phyloP scores from a whole-genome alignment of 2,797 vertebrate species.

The Sciurus vulgaris region DNA sequence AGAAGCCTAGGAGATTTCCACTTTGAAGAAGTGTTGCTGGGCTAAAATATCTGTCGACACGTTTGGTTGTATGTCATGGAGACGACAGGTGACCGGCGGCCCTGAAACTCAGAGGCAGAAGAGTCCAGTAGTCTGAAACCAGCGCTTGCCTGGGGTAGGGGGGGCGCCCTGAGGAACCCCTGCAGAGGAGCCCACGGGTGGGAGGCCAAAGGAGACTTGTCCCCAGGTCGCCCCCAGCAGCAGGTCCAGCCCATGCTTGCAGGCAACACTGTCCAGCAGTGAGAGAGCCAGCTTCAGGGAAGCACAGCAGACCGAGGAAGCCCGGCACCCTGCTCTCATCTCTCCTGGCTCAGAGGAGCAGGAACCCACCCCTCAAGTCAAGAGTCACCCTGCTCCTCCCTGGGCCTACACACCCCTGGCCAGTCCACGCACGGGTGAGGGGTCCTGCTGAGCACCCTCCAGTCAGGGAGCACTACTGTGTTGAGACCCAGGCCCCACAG shows the following conservation, averaged over 20 bases:
- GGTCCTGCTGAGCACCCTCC: fast-evolving
- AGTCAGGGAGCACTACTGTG: neutral
- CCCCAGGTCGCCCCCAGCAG: neutral
- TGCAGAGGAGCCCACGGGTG: neutral
- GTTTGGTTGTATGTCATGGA: neutral
- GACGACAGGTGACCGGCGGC: fast-evolving
- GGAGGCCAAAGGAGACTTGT: no score
- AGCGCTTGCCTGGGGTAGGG: neutral
- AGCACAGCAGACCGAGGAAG: no score
- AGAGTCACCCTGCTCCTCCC: neutral
- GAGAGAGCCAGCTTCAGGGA: neutral
- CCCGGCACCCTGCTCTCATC: fast-evolving
- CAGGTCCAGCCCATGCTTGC: neutral
- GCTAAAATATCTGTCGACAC: neutral
- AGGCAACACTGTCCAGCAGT: no score
- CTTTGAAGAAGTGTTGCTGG: neutral
- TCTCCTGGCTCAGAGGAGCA: neutral
- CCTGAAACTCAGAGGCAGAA: neutral
- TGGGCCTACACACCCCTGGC: fast-evolving
- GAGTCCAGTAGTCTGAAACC: neutral
- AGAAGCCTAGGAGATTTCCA: neutral
- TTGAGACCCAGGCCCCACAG: neutral
- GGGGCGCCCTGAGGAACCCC: no score
- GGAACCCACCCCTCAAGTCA: neutral
- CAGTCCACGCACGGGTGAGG: fast-evolving